These are phyloP conservation scores for Catharus bicknelli DNA, from an alignment of 2,113 vertebrate genomes.

Conservation along the genomic window DNA sequence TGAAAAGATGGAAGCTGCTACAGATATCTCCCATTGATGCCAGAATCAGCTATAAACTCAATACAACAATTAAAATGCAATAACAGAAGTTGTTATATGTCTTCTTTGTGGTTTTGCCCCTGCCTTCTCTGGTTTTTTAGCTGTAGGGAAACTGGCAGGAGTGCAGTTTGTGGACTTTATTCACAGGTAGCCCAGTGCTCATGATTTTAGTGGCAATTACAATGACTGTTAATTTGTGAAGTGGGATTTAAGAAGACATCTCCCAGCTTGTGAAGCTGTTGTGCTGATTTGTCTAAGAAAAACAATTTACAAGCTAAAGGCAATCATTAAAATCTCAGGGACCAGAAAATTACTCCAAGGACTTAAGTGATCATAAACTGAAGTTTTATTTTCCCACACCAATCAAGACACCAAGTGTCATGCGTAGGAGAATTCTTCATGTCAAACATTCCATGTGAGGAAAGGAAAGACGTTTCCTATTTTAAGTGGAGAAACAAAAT, in stretches of 20 bases:
- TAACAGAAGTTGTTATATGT: background rate
- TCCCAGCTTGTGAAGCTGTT: constrained; percentile 44
- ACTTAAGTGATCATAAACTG: constrained; percentile 47
- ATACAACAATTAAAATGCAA: background rate
- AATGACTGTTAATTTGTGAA: constrained; percentile 24
- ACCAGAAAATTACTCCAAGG: constrained; percentile 42
- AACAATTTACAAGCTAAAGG: constrained; percentile 43
- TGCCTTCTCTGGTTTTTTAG: background rate
- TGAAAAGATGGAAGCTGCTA: background rate
- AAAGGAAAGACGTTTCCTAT: constrained; percentile 23
- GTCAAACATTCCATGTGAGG: constrained; percentile 18
- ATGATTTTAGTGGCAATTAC: constrained; percentile 56
- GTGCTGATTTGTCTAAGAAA: constrained; percentile 62
- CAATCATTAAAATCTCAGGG: constrained; percentile 59
- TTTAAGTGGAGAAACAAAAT: background rate
- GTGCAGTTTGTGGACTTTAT: constrained; percentile 10
- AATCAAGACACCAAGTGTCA: background rate
- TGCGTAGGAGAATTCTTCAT: background rate
- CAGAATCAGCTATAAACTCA: background rate
- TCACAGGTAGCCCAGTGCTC: constrained; percentile 29
- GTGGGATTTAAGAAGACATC: constrained; percentile 44
- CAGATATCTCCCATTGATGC: background rate
- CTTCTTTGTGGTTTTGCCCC: background rate
- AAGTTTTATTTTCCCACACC: constrained; percentile 46
- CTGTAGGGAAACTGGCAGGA: background rate